Base-by-base conservation (phyloP, 2,888 invertebrate species). In the Raillietiella orientalis region DNA sequence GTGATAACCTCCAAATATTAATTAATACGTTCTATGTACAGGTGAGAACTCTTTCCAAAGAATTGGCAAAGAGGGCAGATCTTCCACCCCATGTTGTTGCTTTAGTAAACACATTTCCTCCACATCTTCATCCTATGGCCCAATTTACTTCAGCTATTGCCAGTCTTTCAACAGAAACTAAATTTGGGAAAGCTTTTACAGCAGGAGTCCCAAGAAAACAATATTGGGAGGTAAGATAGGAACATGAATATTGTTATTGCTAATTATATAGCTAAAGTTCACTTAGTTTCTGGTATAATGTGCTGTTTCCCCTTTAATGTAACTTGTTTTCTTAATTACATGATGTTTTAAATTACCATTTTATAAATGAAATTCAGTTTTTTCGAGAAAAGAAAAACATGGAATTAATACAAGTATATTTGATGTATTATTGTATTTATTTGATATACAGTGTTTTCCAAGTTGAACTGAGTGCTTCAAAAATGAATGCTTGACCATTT, bases 101-200 rank as follows among this genome's bases (percentile, higher is more conserved):
- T 24, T 66, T 84, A 56, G 53, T 87, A 38, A 79, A 82, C 55
- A 74, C 72, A 49, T 65, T 87, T 50, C 87, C 87, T 10, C 57
- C 59, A 39, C 61, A 62, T 39, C 55, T 87, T 29, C 87, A 87
- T 44, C 87, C 87, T 2, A 87, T 87, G 87, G 65, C 77, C 1
- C 87, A 87, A 51, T 66, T 87, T 44, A 65, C 69, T 14, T 71
- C 79, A 2, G 84, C 84, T 14, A 62, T 82, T 35, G 77, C 79
- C 11, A 70, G 74, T 3, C 58, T 84, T 34, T 82, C 82, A 53
- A 71, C 67, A 41, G 84, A 87, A 50, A 77, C 77, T 41, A 62
- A 67, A 42, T 87, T 79, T 51, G 72, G 71, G 6, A 65, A 74
- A 44, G 84, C 84, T 1, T 87, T 87, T 49, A 49, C 62, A 9